These are phyloP conservation scores for Callospermophilus lateralis DNA, from an alignment of 2,113 vertebrate genomes.

Conservation along the genomic window DNA sequence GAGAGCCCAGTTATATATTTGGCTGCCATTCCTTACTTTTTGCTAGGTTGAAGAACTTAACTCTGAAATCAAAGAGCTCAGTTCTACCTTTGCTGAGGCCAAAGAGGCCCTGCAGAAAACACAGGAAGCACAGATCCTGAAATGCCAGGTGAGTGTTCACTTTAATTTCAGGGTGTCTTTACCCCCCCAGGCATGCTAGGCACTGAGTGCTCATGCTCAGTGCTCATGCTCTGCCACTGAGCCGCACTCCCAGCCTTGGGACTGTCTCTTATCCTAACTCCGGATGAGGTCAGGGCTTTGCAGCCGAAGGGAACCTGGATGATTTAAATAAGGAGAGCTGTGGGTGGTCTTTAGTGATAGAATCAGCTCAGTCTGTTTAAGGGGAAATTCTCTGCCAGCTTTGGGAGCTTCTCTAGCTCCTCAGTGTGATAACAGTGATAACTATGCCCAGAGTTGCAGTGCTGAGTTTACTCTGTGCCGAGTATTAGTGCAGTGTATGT, in stretches of 20 bases:
- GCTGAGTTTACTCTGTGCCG: neutral
- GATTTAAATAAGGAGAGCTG: neutral
- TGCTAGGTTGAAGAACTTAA: slow-evolving; percentile 92
- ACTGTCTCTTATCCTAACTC: neutral
- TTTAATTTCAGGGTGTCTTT: neutral
- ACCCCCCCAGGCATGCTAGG: neutral
- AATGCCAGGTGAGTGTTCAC: slow-evolving; percentile 90
- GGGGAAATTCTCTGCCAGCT: neutral
- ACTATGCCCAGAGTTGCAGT: neutral
- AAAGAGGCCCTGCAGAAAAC: slow-evolving; percentile 88
- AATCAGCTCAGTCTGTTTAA: neutral
- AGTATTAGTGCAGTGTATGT: neutral
- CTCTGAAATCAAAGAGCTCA: slow-evolving; percentile 93
- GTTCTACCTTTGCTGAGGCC: slow-evolving; percentile 90
- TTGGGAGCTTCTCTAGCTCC: neutral
- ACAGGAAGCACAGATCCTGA: slow-evolving; percentile 87
- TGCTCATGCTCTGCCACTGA: neutral
- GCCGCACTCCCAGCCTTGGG: too few relatives aligned
- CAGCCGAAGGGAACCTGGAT: neutral
- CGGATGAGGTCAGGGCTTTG: neutral
- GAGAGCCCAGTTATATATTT: neutral
- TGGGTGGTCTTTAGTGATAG: neutral
- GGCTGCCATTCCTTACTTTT: slow-evolving; percentile 48
- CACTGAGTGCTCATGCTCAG: too few relatives aligned
- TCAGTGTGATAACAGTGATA: neutral